Percentiles rank a stretch among this genome's conserved stretches.
Evolutionary conservation across 2,113 vertebrate species (phyloP).

Genomic region (Percina caprodes): DNA sequence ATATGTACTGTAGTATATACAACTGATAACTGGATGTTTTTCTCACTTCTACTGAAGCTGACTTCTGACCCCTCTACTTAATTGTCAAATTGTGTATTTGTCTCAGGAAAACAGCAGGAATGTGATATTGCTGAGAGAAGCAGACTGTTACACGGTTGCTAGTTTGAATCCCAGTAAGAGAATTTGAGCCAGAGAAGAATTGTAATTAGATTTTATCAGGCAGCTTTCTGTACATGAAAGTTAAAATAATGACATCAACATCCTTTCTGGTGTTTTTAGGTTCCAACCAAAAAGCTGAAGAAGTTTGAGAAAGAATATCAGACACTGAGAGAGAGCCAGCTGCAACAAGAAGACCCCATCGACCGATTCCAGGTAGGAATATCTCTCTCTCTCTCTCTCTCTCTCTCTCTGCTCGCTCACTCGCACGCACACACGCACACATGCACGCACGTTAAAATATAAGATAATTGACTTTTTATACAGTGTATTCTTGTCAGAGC

Average conservation of each 20-base stretch:
- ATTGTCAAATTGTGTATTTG: background rate
- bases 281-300: conserved; percentile 98
- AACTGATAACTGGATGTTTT: background rate
- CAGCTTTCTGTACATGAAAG: background rate
- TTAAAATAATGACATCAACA: background rate
- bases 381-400: too few relatives aligned
- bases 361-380: conserved; percentile 94
- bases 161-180: background rate
- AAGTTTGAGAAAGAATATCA: conserved; percentile 99
- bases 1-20: background rate
- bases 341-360: conserved; percentile 97
- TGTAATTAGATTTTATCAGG: background rate
- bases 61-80: background rate
- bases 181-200: background rate
- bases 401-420: too few relatives aligned
- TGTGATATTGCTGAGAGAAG: background rate
- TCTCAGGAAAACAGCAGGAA: background rate
- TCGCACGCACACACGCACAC: background rate
- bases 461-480: background rate
- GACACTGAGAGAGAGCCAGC: conserved; percentile 92
- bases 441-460: background rate
- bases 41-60: background rate
- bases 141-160: background rate
- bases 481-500: background rate
- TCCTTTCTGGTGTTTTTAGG: conserved; percentile 79